Evolutionary conservation across 92 coral and sea anemone species (phyloP).

Genomic region (Epizoanthus ramosus): DNA sequence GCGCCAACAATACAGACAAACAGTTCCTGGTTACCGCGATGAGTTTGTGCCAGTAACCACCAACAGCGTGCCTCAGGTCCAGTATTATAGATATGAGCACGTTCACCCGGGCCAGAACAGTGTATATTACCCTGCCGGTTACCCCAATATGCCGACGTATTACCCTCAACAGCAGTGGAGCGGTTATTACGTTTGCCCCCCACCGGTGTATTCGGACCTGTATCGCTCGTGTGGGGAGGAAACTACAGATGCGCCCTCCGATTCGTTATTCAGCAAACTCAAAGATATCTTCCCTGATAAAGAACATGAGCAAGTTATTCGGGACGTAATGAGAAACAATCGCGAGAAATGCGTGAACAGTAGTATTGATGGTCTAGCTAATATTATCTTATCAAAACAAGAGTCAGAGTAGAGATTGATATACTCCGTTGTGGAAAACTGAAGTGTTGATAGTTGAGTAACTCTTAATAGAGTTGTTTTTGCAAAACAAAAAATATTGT

Average conservation of each 20-base stretch:
- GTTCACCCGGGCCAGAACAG: conserved; percentile 1
- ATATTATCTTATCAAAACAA: neutral
- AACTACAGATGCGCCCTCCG: neutral
- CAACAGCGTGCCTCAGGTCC: neutral
- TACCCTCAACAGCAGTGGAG: conserved; percentile 41
- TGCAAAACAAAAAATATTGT: no score
- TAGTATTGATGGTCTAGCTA: neutral
- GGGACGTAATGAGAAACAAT: conserved; percentile 23
- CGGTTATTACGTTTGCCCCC: conserved; percentile 13
- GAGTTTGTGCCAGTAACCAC: conserved; percentile 8
- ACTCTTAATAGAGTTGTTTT: no score
- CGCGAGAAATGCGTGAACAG: neutral
- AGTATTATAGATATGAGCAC: conserved; percentile 6
- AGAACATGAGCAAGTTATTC: conserved; percentile 9
- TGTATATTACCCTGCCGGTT: neutral
- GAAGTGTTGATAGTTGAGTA: no score
- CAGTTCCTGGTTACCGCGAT: conserved; percentile 13
- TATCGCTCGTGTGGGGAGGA: conserved; percentile 2
- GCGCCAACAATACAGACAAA: conserved; percentile 21
- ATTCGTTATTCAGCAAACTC: neutral
- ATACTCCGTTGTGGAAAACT: no score
- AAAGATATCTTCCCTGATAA: conserved; percentile 15
- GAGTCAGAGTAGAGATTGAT: neutral
- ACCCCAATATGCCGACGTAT: conserved; percentile 8
- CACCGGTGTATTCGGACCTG: neutral